phyloP scores from a whole-genome alignment of 2,113 vertebrate species.

The Myrmecophaga tridactyla region DNA sequence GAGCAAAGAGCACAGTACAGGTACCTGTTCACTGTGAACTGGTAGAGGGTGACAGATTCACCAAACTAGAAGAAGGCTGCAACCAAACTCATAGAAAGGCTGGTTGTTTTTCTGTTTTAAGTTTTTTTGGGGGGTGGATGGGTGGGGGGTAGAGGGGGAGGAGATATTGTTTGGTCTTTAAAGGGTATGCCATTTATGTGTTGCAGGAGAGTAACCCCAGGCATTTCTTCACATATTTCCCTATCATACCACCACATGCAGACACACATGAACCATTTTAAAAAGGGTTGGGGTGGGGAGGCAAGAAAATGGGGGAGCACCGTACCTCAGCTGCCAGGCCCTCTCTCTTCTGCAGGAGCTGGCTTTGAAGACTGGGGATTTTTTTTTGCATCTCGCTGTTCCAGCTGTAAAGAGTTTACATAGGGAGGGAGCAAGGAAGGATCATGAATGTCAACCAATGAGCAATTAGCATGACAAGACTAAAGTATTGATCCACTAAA shows the following conservation, averaged over 20 bases:
- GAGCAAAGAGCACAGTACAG: conserved; percentile 60
- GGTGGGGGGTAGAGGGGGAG: not conserved
- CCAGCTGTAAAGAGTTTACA: conserved; percentile 80
- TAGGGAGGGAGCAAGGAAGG: conserved; percentile 78
- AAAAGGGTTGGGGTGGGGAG: not conserved
- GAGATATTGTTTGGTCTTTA: conserved; percentile 60
- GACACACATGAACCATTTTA: conserved; percentile 47
- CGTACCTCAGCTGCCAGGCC: conserved; percentile 84
- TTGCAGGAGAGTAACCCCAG: conserved; percentile 23
- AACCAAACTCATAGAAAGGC: conserved; percentile 5
- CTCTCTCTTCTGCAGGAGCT: conserved; percentile 80
- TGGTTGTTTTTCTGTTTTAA: conserved; percentile 33
- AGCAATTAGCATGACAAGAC: conserved; percentile 91
- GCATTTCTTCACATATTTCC: conserved; percentile 21
- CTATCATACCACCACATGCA: not conserved
- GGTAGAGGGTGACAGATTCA: conserved; percentile 12
- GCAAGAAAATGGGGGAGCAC: not conserved
- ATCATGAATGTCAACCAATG: conserved; percentile 87
- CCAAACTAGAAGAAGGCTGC: conserved; percentile 37
- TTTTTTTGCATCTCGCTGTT: conserved; percentile 78
- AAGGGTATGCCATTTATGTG: accelerated
- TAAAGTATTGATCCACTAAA: conserved; percentile 86
- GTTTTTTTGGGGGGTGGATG: not conserved
- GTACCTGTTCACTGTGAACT: conserved; percentile 42
- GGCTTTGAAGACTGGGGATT: conserved; percentile 77